Evolutionary conservation across 2,113 vertebrate species (phyloP), one percentile per base, ranked within the genome.

Genomic region (Excalfactoria chinensis): DNA sequence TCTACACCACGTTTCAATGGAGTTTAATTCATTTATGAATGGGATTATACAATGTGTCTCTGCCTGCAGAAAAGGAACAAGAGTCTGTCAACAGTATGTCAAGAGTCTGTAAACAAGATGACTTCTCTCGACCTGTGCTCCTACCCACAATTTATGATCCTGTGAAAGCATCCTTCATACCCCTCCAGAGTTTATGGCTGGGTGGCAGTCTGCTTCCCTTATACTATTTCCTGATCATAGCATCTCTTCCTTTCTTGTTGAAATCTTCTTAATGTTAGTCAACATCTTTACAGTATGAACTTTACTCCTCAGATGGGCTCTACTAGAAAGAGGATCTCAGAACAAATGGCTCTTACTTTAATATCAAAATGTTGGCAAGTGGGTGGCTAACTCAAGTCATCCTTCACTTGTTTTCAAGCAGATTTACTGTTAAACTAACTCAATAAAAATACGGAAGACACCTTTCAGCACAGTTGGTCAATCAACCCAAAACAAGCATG

Each of bases 1-100:
- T 83, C 75, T 85, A 79, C 64, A 15, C 46, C 2, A 5, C 44
- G 71, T 84, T 85, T 77, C 16, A 71, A 30, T 88, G 83, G 13
- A 48, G 62, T 48, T 91, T 58, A 60, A 53, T 93, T 86, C 10
- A 15, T 93, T 95, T 75, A 88, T 96, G 92, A 96, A 95, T 95
- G 95, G 48, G n/a, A 58, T 85, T 83, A 55, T 77, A 59, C 28
- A 64, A 7, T 63, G 25, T 71, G 25, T 68, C 51, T 83, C 5
- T 88, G 32, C 48, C 22, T 88, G 56, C 43, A 88, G 34, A 0
- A 34, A n/a, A 23, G 9, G 20, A 48, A 73, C 79, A 55, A 40
- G n/a, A n/a, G n/a, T n/a, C n/a, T n/a, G n/a, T n/a, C 35, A 28
- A 7, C 40, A 63, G 46, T 44, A 17, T 68, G 30, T 41, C 26